Base-by-base conservation (phyloP, 1,140 invertebrate genomes). In the Heliconius hewitsoni region DNA sequence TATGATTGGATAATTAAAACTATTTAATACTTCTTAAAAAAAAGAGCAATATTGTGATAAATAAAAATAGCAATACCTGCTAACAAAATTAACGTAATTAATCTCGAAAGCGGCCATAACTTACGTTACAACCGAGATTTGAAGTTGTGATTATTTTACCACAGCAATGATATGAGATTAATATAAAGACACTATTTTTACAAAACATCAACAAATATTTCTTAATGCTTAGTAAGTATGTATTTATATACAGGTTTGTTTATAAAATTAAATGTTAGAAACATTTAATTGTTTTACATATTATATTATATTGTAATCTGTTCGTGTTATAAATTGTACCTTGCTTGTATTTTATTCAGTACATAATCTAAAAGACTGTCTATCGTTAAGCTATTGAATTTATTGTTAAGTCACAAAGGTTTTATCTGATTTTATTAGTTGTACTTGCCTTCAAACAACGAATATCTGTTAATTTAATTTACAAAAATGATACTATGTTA, bases 341-440 rank as follows among this genome's bases (percentile, higher is more conserved):
- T 89, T 89, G 83, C 84, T 91, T 82, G 71, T 84, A 85, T 83
- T 90, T 87, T 87, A 89, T 88, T 86, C 88, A 82, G 92, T 91
- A 91, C 86, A 88, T 90, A 86, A 87, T 92, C 88, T 91, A 92
- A 92, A 94, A 94, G 93, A 94, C 93, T 94, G 93, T 92, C 93
- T 94, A 93, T 88, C 89, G 80, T 86, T 94, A 94, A 93, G 93
- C 87, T 93, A 93, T 90, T 89, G 85, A 91, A 89, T 90, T 90
- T 90, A 91, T 90, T 87, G 83, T 90, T 92, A 92, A 92, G 93
- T 94, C 93, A 94, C 93, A 94, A 94, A 94, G 89, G 86, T 89
- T 87, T 86, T 90, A 86, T 84, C 85, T 83, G 78, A 84, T 89
- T 89, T 72, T 86, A 89, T 91, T 90, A 90, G 85, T 90, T 82